Conservation (phyloP, 2,888 invertebrate species). For the Teinopalpus imperialis region DNA sequence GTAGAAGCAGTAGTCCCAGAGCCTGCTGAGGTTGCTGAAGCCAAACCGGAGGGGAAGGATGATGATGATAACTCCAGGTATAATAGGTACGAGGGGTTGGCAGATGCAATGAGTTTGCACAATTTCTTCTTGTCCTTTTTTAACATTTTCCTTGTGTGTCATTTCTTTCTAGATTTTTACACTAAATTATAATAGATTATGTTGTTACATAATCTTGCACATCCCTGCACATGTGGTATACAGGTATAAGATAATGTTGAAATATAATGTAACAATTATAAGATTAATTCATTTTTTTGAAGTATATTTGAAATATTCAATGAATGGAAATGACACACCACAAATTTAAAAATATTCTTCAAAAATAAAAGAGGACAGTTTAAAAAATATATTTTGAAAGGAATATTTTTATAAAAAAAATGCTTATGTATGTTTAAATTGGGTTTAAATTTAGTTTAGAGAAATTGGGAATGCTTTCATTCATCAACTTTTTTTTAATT, state of each 20-base stretch:
- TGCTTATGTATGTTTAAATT: conserved; percentile 9
- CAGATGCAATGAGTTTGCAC: conserved; percentile 75
- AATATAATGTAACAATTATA: too few relatives aligned
- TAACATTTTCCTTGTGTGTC: conserved; percentile 32
- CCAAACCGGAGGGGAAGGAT: conserved; percentile 81
- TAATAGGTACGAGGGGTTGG: conserved; percentile 86
- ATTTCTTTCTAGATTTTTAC: conserved; percentile 32
- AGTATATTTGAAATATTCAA: too few relatives aligned
- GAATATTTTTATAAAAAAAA: conserved; percentile 12
- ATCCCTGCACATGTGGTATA: too few relatives aligned
- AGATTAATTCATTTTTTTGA: too few relatives aligned
- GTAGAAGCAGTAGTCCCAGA: conserved; percentile 67
- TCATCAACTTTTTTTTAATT: conserved; percentile 8
- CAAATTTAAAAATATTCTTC: background rate
- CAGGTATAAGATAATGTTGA: too few relatives aligned
- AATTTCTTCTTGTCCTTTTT: conserved; percentile 31
- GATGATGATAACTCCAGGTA: conserved; percentile 95
- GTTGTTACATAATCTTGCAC: background rate
- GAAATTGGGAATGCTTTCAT: conserved; percentile 11
- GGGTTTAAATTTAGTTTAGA: conserved; percentile 25
- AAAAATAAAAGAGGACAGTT: background rate
- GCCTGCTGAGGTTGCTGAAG: conserved; percentile 63
- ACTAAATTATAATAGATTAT: too few relatives aligned
- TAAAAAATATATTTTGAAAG: background rate
- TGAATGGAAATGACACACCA: conserved; percentile 34